A percentile compares a stretch with the other conserved stretches of the same genome.
Evolutionary conservation across 37 sponge, comb jelly and placozoan species (phyloP).

Genomic region (Sycon ciliatum): DNA sequence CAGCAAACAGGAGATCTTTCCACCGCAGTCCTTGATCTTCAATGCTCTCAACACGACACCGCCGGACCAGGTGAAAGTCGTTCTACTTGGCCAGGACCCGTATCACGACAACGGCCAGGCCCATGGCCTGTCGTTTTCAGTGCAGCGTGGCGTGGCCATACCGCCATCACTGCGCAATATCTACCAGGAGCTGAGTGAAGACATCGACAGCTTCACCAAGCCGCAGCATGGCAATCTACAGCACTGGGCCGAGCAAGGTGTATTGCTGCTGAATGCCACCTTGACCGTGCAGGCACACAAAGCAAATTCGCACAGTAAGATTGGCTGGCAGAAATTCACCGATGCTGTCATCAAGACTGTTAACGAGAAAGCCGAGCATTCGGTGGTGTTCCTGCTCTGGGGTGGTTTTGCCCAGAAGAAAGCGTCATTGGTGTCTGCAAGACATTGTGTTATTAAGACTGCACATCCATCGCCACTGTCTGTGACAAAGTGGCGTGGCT

Average conservation of each 20-base stretch:
- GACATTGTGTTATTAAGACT: constrained; percentile 71
- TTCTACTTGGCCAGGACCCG: constrained; percentile 95
- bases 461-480: constrained; percentile 94
- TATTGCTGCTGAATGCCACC: constrained; percentile 90
- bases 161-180: constrained; percentile 90
- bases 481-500: constrained; percentile 81
- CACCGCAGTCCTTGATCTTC: constrained; percentile 20
- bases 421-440: constrained; percentile 36
- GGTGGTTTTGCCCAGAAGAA: constrained; percentile 92
- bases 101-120: constrained; percentile 81
- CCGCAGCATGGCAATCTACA: constrained; percentile 81
- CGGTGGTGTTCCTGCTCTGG: constrained; percentile 89
- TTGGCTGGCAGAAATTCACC: constrained; percentile 97
- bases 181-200: constrained; percentile 72
- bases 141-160: constrained; percentile 52
- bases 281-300: constrained; percentile 74
- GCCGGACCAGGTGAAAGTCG: constrained; percentile 34
- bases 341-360: constrained; percentile 92
- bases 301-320: constrained; percentile 83
- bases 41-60: constrained; percentile 42
- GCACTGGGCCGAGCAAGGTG: constrained; percentile 96
- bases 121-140: constrained; percentile 87
- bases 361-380: constrained; percentile 35
- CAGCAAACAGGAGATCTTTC: background rate
- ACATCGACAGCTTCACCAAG: constrained; percentile 59